Conservation (phyloP, 2,888 invertebrate genomes). For the Diplolepis rosae region DNA sequence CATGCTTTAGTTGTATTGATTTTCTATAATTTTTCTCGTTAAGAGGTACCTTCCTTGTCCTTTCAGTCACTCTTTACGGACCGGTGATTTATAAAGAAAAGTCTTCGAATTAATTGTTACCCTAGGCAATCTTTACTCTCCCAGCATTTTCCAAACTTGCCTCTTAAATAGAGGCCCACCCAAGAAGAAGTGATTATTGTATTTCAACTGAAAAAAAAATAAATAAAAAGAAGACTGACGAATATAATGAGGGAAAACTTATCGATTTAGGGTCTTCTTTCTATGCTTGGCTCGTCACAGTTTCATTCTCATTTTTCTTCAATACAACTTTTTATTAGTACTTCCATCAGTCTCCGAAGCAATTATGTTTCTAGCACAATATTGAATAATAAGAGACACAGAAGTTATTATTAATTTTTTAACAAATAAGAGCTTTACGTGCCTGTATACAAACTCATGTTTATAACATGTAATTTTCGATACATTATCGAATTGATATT, state of each 20-base stretch:
- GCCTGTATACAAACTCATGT: too few species aligned
- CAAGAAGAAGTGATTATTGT: background rate
- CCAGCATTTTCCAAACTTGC: background rate
- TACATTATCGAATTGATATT: too few species aligned
- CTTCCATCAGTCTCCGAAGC: constrained; percentile 44
- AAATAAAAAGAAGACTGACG: constrained; percentile 43
- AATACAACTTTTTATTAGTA: constrained; percentile 38
- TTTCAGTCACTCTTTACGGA: constrained; percentile 63
- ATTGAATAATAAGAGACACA: constrained; percentile 42
- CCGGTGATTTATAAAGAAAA: constrained; percentile 60
- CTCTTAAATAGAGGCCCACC: background rate
- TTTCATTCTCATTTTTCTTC: constrained; percentile 48
- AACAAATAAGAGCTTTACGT: background rate
- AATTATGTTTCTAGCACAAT: constrained; percentile 53
- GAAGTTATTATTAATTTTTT: constrained; percentile 42
- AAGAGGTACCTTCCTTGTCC: constrained; percentile 30
- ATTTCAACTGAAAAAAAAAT: constrained; percentile 39
- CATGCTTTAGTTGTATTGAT: background rate
- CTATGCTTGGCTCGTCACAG: constrained; percentile 58
- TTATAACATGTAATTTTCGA: too few species aligned
- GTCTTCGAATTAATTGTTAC: constrained; percentile 62
- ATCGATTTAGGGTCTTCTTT: constrained; percentile 46
- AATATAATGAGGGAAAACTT: constrained; percentile 61
- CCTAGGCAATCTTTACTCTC: constrained; percentile 62
- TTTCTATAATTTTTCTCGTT: background rate